These are phyloP conservation scores for Pelodytes ibericus DNA, from an alignment of 2,797 vertebrate species.

Conservation along the genomic window DNA sequence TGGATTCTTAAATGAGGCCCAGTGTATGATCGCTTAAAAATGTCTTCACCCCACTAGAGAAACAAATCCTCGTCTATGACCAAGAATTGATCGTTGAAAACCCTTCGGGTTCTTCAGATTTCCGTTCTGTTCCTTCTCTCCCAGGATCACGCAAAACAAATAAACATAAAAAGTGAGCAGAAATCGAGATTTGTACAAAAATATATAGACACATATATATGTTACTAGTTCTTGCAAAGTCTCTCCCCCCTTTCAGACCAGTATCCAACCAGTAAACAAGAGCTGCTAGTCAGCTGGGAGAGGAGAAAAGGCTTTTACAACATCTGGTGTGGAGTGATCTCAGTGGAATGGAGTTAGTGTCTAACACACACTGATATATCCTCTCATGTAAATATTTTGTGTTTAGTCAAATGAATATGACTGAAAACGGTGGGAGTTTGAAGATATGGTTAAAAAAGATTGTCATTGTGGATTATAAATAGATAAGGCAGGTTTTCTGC, in stretches of 20 bases:
- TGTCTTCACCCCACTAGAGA: constrained; percentile 18
- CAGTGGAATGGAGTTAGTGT: constrained; percentile 28
- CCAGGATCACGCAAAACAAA: constrained; percentile 29
- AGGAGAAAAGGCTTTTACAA: constrained; percentile 60
- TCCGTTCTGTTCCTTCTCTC: background rate
- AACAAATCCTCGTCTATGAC: background rate
- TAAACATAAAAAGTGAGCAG: constrained; percentile 37
- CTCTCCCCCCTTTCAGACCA: constrained; percentile 61
- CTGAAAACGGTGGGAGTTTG: background rate
- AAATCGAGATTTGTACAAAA: constrained; percentile 64
- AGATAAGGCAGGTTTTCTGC: too few species aligned
- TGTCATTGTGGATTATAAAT: too few species aligned
- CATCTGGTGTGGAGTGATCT: constrained; percentile 63
- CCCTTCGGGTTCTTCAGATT: background rate
- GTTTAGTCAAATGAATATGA: background rate
- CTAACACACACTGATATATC: background rate
- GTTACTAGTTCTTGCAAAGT: constrained; percentile 67
- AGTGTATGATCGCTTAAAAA: constrained; percentile 25
- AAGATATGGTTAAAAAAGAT: too few species aligned
- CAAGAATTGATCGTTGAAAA: background rate
- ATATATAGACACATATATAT: constrained; percentile 73
- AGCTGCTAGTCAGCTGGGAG: constrained; percentile 83
- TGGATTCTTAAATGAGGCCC: constrained; percentile 27
- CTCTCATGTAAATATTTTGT: background rate
- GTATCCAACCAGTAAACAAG: constrained; percentile 85